Conservation (phyloP, 2,888 invertebrate genomes). For the Steinernema carpocapsae region DNA sequence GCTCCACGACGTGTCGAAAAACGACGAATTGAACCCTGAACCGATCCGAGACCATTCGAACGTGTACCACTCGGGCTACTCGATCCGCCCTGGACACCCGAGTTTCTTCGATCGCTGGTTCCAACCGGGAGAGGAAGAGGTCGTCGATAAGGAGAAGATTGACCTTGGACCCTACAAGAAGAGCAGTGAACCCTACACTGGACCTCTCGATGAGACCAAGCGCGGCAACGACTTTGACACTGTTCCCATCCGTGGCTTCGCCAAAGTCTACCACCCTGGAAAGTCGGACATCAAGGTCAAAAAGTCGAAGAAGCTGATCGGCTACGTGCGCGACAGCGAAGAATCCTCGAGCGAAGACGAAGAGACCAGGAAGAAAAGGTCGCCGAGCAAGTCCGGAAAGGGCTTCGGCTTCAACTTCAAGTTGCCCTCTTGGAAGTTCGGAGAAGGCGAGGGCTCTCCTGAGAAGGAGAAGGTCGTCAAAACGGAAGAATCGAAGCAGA, state of each 20-base stretch:
- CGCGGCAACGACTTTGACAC: background rate
- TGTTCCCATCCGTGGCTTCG: conserved; percentile 32
- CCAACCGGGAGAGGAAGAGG: conserved; percentile 34
- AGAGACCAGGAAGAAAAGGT: background rate
- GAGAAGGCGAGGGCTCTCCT: background rate
- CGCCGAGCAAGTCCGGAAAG: background rate
- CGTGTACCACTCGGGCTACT: conserved; percentile 36
- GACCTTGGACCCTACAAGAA: background rate
- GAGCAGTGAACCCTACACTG: conserved; percentile 12
- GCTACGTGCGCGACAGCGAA: too few relatives aligned
- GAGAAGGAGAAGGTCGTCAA: background rate
- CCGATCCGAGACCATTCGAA: conserved; percentile 35
- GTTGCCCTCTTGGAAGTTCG: background rate
- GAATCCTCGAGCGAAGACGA: background rate
- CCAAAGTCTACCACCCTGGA: conserved; percentile 47
- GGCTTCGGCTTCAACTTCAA: conserved; percentile 5
- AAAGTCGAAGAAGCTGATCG: background rate
- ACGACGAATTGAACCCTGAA: conserved; percentile 38
- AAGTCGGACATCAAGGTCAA: conserved; percentile 36
- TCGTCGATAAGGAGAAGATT: conserved; percentile 35
- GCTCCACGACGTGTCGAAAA: conserved; percentile 39
- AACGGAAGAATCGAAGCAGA: conserved; percentile 23
- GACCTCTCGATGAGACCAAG: background rate
- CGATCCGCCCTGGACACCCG: background rate
- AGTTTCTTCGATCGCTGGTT: conserved; percentile 30